A percentile compares a stretch with the other conserved stretches of the same genome.
Evolutionary conservation across 2,113 vertebrate genomes (phyloP).

Genomic region (Callipepla californica): DNA sequence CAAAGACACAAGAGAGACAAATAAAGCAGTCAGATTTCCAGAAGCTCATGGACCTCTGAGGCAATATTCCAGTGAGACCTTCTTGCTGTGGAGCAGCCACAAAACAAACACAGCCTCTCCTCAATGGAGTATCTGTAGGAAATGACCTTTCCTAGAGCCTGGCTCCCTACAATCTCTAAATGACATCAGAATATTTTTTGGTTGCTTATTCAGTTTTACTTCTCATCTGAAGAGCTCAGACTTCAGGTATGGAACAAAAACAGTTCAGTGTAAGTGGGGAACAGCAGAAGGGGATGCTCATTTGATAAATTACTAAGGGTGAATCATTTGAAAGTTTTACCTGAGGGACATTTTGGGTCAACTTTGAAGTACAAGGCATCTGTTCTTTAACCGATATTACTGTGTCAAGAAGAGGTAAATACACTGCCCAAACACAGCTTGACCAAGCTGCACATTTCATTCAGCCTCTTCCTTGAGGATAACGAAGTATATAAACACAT

Average conservation of each 20-base stretch:
- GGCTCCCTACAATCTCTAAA: not conserved
- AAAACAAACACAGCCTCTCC: not conserved
- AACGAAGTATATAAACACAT: rapidly evolving
- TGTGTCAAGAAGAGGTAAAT: not conserved
- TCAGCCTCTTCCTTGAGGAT: not conserved
- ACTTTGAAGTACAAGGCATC: too few species aligned
- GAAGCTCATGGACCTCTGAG: not conserved
- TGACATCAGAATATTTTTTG: not conserved
- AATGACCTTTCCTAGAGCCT: not conserved
- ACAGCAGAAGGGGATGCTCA: not conserved
- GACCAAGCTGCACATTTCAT: not conserved
- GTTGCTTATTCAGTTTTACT: not conserved
- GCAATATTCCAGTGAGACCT: not conserved
- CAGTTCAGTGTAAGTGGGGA: not conserved
- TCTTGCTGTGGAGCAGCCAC: not conserved
- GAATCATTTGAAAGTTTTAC: not conserved
- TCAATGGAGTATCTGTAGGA: not conserved
- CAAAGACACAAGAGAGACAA: not conserved
- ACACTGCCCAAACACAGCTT: not conserved
- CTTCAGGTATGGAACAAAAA: not conserved
- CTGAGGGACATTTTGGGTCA: not conserved
- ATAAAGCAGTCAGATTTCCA: not conserved
- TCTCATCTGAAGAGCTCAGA: not conserved
- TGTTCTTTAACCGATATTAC: not conserved
- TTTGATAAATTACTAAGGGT: not conserved